Conservation (phyloP, 2,113 vertebrate species). For the Drymodes brunneopygia region DNA sequence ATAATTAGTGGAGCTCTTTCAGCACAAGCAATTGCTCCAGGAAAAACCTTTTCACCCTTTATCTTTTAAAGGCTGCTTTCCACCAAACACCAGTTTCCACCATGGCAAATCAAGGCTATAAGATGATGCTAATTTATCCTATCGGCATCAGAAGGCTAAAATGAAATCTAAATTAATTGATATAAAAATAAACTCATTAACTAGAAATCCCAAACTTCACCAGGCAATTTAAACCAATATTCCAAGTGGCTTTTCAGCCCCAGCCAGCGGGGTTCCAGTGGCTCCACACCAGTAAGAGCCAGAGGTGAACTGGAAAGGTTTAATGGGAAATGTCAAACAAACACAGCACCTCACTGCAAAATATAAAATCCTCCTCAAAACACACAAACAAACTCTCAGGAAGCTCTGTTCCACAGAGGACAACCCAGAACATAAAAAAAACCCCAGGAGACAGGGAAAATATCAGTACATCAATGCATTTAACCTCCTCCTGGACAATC, state of each 20-base stretch:
- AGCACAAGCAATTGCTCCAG: neutral
- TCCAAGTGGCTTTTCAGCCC: neutral
- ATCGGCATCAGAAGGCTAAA: neutral
- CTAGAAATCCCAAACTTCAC: neutral
- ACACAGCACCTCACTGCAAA: neutral
- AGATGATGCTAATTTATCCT: neutral
- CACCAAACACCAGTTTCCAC: neutral
- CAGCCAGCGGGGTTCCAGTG: accelerated
- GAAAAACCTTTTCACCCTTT: neutral
- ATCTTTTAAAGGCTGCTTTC: neutral
- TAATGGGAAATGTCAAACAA: neutral
- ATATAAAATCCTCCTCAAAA: neutral
- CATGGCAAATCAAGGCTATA: accelerated
- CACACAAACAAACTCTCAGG: neutral
- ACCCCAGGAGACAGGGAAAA: accelerated
- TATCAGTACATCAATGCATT: neutral
- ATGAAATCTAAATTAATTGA: neutral
- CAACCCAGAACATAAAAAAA: neutral
- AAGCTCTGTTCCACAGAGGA: neutral
- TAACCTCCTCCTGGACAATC: neutral
- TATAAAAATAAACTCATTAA: neutral
- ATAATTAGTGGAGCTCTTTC: neutral
- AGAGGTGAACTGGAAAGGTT: accelerated
- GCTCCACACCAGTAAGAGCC: neutral
- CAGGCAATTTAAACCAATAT: neutral